A percentile compares a stretch with the other conserved stretches of the same genome.
Evolutionary conservation across 2,113 vertebrate species (phyloP).

Genomic region (Alouatta palliata): DNA sequence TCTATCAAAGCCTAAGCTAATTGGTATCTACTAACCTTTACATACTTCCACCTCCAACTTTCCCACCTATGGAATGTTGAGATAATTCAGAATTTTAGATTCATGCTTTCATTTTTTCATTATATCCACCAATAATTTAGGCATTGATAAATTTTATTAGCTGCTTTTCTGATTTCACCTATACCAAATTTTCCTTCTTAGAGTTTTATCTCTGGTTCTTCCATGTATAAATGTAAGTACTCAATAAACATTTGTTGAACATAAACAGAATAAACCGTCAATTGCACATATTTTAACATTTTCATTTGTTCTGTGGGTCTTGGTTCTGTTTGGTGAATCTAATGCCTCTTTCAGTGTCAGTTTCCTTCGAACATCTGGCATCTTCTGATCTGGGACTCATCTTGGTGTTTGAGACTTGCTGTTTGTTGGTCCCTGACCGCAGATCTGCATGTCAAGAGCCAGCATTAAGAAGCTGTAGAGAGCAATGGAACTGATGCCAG

Average conservation of each 20-base stretch:
- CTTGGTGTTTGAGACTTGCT: not conserved
- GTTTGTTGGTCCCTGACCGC: not conserved
- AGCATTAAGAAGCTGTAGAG: not conserved
- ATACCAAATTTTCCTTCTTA: not conserved
- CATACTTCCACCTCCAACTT: not conserved
- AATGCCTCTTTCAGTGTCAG: not conserved
- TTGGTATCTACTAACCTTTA: not conserved
- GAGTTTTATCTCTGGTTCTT: conserved; percentile 7
- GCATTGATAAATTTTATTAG: not conserved
- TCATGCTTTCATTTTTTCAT: not conserved
- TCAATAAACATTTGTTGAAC: not conserved
- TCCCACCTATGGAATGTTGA: not conserved
- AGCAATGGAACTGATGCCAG: rapidly evolving
- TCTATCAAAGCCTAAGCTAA: conserved; percentile 14
- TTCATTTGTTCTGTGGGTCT: not conserved
- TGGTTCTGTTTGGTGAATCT: not conserved
- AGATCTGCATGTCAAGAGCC: not conserved
- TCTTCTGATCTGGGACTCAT: not conserved
- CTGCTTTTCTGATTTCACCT: conserved; percentile 4
- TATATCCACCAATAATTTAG: not conserved
- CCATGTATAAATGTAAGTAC: not conserved
- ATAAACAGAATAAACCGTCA: not conserved
- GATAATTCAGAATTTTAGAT: not conserved
- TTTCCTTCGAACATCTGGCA: not conserved
- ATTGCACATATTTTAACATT: not conserved